phyloP scores from a whole-genome alignment of 1,140 invertebrate genomes.

The Polyergus mexicanus region DNA sequence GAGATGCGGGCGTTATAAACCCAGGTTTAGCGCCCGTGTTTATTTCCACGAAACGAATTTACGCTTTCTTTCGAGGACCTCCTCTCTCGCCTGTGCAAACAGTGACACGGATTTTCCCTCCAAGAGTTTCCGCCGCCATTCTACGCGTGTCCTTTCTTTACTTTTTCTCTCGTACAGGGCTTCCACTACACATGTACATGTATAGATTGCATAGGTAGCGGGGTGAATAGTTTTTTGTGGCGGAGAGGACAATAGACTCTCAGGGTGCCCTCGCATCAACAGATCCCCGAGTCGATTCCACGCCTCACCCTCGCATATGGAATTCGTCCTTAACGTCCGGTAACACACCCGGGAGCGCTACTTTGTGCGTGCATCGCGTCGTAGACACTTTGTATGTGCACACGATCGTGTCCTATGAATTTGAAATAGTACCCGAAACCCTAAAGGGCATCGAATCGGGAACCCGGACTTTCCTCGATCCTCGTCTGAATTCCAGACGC shows the following conservation, averaged over 20 bases:
- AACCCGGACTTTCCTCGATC: constrained; percentile 17
- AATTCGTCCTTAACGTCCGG: constrained; percentile 61
- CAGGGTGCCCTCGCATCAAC: constrained; percentile 70
- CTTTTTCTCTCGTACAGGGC: constrained; percentile 9
- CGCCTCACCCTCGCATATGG: constrained; percentile 43
- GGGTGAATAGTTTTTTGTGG: constrained; percentile 44
- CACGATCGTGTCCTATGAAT: constrained; percentile 49
- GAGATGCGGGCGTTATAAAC: constrained; percentile 15
- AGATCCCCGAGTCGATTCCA: constrained; percentile 57
- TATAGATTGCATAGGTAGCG: constrained; percentile 15
- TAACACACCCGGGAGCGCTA: constrained; percentile 38
- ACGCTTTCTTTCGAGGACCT: constrained; percentile 1
- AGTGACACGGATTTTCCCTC: constrained; percentile 53
- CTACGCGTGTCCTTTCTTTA: constrained; percentile 7
- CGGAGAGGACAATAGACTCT: constrained; percentile 73
- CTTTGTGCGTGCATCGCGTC: neutral
- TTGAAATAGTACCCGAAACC: constrained; percentile 33
- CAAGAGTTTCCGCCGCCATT: neutral
- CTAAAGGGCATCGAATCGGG: neutral
- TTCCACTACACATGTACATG: neutral
- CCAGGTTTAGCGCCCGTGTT: constrained; percentile 47
- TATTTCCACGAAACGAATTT: constrained; percentile 46
- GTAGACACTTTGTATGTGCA: constrained; percentile 28
- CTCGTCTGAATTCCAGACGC: constrained; percentile 11
- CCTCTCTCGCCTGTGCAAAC: constrained; percentile 47